These are phyloP conservation scores for Tyria jacobaeae DNA, from an alignment of 2,888 invertebrate species.

Conservation along the genomic window DNA sequence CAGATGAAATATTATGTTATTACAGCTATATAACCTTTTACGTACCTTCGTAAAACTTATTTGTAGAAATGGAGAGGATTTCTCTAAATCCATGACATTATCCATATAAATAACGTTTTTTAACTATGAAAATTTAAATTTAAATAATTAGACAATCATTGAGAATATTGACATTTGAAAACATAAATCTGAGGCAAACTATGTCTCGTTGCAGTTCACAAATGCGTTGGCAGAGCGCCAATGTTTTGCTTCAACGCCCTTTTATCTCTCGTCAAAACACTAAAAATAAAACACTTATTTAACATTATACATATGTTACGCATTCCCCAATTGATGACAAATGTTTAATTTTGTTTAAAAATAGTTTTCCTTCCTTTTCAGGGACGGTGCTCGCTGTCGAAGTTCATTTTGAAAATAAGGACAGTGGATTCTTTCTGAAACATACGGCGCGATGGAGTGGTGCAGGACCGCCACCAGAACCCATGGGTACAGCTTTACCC, in stretches of 20 bases:
- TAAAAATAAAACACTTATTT: constrained; percentile 73
- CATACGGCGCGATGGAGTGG: constrained; percentile 92
- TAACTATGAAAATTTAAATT: constrained; percentile 7
- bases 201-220: constrained; percentile 64
- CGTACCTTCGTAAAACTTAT: constrained; percentile 32
- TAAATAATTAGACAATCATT: constrained; percentile 26
- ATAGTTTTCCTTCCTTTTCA: constrained; percentile 80
- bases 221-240: constrained; percentile 75
- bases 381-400: constrained; percentile 91
- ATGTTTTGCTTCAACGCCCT: constrained; percentile 68
- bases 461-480: constrained; percentile 79
- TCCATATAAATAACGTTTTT: constrained; percentile 17
- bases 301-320: constrained; percentile 69
- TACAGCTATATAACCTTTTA: constrained; percentile 49
- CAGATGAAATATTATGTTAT: constrained; percentile 48
- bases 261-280: constrained; percentile 71
- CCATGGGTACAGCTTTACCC: constrained; percentile 81
- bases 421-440: constrained; percentile 96
- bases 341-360: constrained; percentile 53
- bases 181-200: constrained; percentile 63
- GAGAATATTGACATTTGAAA: constrained; percentile 69
- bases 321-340: constrained; percentile 53
- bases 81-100: constrained; percentile 36
- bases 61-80: constrained; percentile 21
- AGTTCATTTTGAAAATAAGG: constrained; percentile 96